Base-by-base conservation (phyloP, 1,140 invertebrate species). In the Temnothorax curvispinosus region DNA sequence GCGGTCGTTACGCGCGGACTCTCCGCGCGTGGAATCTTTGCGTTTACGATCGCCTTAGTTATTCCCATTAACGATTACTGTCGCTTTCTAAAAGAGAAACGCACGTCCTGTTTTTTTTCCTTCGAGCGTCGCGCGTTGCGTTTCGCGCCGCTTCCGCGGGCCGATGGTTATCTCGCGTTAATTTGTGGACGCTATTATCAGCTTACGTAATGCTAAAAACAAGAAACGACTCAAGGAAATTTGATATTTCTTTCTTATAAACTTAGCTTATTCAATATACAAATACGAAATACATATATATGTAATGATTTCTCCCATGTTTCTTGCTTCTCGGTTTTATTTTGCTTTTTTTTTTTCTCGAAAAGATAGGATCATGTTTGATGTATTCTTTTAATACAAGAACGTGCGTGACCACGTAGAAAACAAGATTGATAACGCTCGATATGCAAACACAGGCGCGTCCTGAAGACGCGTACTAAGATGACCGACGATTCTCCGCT, bases 61-160 rank as follows among this genome's bases (percentile, higher is more conserved):
- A 87, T 74, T 47, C 44, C 21, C 52, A 84, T 87, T 87, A 84
- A 54, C 62, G 44, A 52, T 67, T 50, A 69, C 85, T 87, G 67
- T 87, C 65, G 65, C 85, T 87, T 87, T 87, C 85, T 87, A 87
- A 87, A 87, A 87, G 78, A 84, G 85, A 87, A 87, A 87, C 67
- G 78, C 41, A 18, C 35, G 54, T 82, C 77, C 77, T 50, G 44
- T 50, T 82, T 50, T 44, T 67, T 77, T 62, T 60, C 27, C n/a
- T 47, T 62, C 9, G 35, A 52, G 44, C 52, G 27, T 82, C 76
- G 38, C 75, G 50, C 35, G 75, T 56, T 64, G 52, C 44, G 11
- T 65, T 62, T 65, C 21, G 35, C 62, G 21, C 8, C 35, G 62
- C 18, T 78, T 86, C 76, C 76, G 76, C 27, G 32, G 2, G 4